A percentile compares a stretch with the other conserved stretches of the same genome.
Evolutionary conservation across 2,888 invertebrate species (phyloP).

Genomic region (Poecilus cupreus): DNA sequence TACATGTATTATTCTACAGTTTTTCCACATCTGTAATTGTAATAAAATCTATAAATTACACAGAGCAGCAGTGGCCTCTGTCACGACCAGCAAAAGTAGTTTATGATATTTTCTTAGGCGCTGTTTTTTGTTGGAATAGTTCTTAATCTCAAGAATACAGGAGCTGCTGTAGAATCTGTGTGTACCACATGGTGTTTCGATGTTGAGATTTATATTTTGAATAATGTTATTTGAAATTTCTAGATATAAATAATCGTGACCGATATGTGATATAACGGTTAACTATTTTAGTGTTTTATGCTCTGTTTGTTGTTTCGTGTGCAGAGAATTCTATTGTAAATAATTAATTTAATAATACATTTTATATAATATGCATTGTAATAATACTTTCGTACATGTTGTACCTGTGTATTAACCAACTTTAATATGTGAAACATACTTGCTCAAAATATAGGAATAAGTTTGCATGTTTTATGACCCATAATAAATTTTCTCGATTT

Average conservation of each 20-base stretch:
- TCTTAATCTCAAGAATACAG: not conserved
- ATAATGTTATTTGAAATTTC: conserved; percentile 14
- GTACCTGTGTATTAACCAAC: too few species aligned
- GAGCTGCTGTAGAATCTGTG: not conserved
- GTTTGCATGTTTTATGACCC: too few species aligned
- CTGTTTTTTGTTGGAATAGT: not conserved
- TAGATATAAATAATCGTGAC: conserved; percentile 31
- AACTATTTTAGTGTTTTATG: conserved; percentile 9
- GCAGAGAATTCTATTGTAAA: not conserved
- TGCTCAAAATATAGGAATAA: too few species aligned
- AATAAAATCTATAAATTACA: conserved; percentile 32
- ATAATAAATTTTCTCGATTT: too few species aligned
- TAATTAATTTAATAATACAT: conserved; percentile 17
- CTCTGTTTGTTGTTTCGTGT: not conserved
- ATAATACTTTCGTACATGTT: too few species aligned
- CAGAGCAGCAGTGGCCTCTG: not conserved
- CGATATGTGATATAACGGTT: conserved; percentile 31
- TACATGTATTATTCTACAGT: conserved; percentile 18
- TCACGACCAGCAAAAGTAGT: not conserved
- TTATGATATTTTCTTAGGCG: conserved; percentile 1
- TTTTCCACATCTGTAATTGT: conserved; percentile 29
- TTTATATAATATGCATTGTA: not conserved
- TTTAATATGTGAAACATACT: too few species aligned
- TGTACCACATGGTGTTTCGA: conserved; percentile 21
- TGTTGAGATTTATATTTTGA: not conserved